Evolutionary conservation across 2,888 invertebrate genomes (phyloP).

Genomic region (Pachymerium ferrugineum): DNA sequence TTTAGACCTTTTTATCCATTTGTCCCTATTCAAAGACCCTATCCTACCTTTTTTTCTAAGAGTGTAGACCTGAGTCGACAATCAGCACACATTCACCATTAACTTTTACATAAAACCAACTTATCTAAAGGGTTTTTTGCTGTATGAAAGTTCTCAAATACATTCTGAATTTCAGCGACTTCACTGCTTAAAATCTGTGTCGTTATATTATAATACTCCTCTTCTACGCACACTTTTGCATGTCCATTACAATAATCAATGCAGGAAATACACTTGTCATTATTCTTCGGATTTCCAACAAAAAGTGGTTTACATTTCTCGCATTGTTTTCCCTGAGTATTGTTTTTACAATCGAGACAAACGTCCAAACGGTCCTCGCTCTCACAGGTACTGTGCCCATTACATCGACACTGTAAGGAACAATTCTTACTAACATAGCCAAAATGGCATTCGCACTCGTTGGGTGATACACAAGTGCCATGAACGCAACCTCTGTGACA

Average conservation of each 20-base stretch:
- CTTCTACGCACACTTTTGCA: slow-evolving; percentile 62
- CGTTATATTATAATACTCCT: slow-evolving; percentile 35
- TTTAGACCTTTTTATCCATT: no score
- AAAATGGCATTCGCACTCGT: slow-evolving; percentile 73
- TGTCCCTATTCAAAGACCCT: no score
- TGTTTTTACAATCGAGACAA: slow-evolving; percentile 80
- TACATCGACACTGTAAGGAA: slow-evolving; percentile 88
- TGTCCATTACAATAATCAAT: slow-evolving; percentile 84
- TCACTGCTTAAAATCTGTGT: slow-evolving; percentile 29
- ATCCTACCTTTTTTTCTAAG: no score
- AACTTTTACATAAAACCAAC: no score
- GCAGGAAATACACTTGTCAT: slow-evolving; percentile 81
- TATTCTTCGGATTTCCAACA: slow-evolving; percentile 80
- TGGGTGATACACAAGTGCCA: slow-evolving; percentile 47
- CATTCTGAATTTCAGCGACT: neutral
- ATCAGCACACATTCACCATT: no score
- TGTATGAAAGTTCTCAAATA: no score
- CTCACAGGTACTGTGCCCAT: slow-evolving; percentile 86
- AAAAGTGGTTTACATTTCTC: slow-evolving; percentile 82
- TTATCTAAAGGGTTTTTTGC: no score
- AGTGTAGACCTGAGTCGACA: no score
- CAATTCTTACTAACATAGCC: slow-evolving; percentile 93
- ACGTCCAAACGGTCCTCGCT: slow-evolving; percentile 76
- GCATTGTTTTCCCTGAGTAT: slow-evolving; percentile 88
- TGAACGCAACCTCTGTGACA: slow-evolving; percentile 47